Base-by-base conservation (phyloP, 2,113 vertebrate genomes). In the Urocitellus parryii region DNA sequence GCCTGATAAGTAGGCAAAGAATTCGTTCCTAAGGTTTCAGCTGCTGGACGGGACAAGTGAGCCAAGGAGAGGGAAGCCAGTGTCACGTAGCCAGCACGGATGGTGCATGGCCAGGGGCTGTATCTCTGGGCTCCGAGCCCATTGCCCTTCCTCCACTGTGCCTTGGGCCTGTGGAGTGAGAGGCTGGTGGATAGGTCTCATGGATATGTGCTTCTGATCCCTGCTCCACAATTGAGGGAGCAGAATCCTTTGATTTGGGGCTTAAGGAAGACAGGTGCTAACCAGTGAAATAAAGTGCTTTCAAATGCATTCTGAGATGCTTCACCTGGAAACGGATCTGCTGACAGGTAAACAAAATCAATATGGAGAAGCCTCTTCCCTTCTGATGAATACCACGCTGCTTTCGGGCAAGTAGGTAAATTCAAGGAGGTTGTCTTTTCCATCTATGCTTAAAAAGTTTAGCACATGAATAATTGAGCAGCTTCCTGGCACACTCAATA, bases 381-480 rank as follows among this genome's bases (percentile, higher is more conserved):
- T 89, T 77, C 80, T 79, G 63, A 87, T 97, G 97, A 98, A 94
- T 96, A 96, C 95, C 88, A 0, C 74, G 93, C 97, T 32, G 96
- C 95, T 98, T 94, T 97, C 11, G 39, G 96, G 93, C 94, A 90
- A 96, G 74, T 27, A 67, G 96, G 96, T 97, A 95, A 97, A 97
- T 96, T 90, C 97, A 96, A 95, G 96, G 96, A 97, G 97, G 95
- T 95, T 96, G 95, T 97, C 95, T 97, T 98, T 97, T 96, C 80
- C 88, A 93, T 96, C 97, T 97, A 96, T 5, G 79, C 94, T 98
- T 97, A 93, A 51, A 94, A 95, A 96, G 83, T 97, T 95, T 34
- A 97, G 97, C 83, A 56, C 92, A 97, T 98, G 97, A 98, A 98
- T 98, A 98, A 98, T 97, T 97, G 98, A 98, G 42, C 84, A 96